Conservation (phyloP, 2,888 invertebrate genomes). For the Ommatoiulus sabulosus region DNA sequence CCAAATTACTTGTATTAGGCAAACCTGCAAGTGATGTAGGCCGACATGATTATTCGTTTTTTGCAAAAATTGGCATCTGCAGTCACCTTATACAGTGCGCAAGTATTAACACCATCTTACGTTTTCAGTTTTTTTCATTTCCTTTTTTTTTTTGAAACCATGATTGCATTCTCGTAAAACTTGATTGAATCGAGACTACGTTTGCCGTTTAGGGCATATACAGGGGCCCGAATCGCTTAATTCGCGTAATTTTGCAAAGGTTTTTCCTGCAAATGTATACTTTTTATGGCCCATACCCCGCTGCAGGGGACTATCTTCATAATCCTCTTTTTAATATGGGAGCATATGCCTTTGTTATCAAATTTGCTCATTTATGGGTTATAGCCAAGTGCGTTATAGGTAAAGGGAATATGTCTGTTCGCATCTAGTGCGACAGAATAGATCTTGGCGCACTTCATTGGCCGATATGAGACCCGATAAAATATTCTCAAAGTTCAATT, state of each 20-base stretch:
- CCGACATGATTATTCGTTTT: not conserved
- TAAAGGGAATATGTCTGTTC: too few species aligned
- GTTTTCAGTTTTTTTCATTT: not conserved
- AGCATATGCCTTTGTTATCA: constrained; percentile 1
- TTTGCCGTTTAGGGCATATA: not conserved
- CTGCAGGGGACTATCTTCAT: constrained; percentile 13
- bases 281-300: not conserved
- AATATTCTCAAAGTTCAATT: not conserved
- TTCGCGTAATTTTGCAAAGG: not conserved
- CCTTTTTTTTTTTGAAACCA: not conserved
- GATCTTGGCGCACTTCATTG: not conserved
- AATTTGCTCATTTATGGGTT: not conserved
- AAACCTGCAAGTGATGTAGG: not conserved
- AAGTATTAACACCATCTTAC: not conserved
- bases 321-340: not conserved
- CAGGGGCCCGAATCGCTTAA: not conserved
- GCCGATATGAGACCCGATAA: not conserved
- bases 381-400: not conserved
- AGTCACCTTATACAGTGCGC: not conserved
- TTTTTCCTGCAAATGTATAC: not conserved
- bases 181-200: not conserved
- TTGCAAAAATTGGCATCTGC: not conserved
- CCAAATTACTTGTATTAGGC: not conserved
- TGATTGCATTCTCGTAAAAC: constrained; percentile 19
- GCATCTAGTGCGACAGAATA: not conserved